Conservation (phyloP, 2,113 vertebrate genomes). For the Albula glossodonta region DNA sequence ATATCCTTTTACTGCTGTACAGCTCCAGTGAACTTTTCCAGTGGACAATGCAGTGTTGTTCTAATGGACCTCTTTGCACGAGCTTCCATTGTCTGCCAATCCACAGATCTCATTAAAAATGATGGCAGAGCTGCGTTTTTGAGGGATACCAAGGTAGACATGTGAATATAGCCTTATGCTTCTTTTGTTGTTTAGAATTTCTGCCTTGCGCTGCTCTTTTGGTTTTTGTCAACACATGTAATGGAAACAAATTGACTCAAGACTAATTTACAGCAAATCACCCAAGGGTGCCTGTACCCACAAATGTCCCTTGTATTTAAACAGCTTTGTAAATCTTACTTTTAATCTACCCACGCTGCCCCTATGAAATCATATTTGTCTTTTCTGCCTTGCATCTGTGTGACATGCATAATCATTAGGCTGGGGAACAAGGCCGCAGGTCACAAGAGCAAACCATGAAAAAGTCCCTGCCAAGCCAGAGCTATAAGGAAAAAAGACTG, state of each 20-base stretch:
- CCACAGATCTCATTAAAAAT: no score
- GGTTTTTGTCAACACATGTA: neutral
- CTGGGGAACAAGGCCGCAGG: neutral
- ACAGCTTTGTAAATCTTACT: constrained; percentile 8
- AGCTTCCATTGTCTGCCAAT: no score
- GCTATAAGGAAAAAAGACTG: neutral
- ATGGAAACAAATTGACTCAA: neutral
- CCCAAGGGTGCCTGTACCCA: neutral
- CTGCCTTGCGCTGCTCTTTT: neutral
- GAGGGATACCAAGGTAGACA: no score
- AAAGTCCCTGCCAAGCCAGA: neutral
- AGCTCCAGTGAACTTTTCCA: no score
- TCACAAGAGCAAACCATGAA: neutral
- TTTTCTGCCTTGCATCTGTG: neutral
- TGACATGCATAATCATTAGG: constrained; percentile 11
- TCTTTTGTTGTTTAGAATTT: neutral
- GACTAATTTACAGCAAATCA: neutral
- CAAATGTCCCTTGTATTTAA: neutral
- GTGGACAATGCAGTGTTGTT: no score
- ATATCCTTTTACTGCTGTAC: no score
- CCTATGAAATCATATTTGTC: neutral
- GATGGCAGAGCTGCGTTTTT: no score
- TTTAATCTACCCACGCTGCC: neutral
- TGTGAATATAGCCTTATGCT: no score
- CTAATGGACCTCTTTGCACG: no score